Evolutionary conservation across 2,113 vertebrate species (phyloP).

Genomic region (Cercocebus atys): DNA sequence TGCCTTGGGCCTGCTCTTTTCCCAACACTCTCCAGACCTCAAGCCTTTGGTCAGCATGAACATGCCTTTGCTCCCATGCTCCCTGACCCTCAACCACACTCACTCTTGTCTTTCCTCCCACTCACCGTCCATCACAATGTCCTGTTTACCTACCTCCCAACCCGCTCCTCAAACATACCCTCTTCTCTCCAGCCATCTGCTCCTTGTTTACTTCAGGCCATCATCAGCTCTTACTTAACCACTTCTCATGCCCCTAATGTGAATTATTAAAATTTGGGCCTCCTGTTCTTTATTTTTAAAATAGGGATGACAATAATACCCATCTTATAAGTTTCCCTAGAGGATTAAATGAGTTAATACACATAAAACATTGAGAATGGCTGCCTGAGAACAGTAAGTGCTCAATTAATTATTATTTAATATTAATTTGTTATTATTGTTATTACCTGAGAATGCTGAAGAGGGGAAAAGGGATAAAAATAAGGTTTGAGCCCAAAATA

Average conservation of each 20-base stretch:
- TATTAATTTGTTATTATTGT: neutral
- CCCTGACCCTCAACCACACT: too few species aligned
- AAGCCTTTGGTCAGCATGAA: too few species aligned
- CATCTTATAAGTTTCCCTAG: neutral
- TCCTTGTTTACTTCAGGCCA: neutral
- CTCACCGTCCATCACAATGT: neutral
- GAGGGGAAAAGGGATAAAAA: neutral
- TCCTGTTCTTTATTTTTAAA: conserved; percentile 7
- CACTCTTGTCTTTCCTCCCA: neutral
- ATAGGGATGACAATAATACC: neutral
- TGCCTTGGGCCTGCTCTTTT: neutral
- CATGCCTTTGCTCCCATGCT: too few species aligned
- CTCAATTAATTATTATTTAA: neutral
- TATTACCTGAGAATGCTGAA: neutral
- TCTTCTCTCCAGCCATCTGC: neutral
- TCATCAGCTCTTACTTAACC: neutral
- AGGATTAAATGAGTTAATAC: neutral
- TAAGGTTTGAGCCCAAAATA: neutral
- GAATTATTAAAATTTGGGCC: neutral
- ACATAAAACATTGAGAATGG: neutral
- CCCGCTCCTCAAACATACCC: neutral
- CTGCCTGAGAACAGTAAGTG: neutral
- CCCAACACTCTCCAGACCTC: neutral
- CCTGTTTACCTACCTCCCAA: neutral
- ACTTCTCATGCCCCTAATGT: neutral